Percentiles rank a stretch among this genome's conserved stretches.
phyloP scores from a whole-genome alignment of 1,140 invertebrate genomes.

The Apis laboriosa region DNA sequence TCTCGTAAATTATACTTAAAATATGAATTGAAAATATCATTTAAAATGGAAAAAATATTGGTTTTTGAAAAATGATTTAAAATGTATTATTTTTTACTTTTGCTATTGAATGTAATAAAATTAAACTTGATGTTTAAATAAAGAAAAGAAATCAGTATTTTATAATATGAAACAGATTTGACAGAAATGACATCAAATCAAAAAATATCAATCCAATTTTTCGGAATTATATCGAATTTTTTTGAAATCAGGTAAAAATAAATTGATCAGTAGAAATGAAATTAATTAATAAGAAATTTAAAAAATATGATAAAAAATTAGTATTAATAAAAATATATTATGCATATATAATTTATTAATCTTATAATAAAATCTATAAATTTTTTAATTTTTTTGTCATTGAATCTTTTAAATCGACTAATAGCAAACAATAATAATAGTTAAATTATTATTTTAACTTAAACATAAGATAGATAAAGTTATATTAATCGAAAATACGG shows the following conservation, averaged over 20 bases:
- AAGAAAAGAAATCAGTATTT: neutral
- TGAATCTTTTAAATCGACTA: neutral
- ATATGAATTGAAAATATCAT: neutral
- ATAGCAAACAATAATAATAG: too few species aligned
- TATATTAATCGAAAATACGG: neutral
- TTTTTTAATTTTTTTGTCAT: neutral
- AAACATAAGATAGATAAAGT: neutral
- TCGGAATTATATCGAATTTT: too few species aligned
- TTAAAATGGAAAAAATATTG: neutral
- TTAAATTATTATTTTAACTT: too few species aligned
- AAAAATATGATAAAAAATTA: neutral
- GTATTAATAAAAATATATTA: neutral
- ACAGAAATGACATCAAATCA: neutral
- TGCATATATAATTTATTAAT: neutral
- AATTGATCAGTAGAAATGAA: too few species aligned
- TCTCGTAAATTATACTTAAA: slow-evolving; percentile 6
- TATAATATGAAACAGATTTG: too few species aligned
- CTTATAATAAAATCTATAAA: neutral
- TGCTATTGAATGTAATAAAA: neutral
- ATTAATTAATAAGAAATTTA: neutral
- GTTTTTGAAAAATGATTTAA: too few species aligned
- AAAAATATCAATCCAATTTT: neutral
- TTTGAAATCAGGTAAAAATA: too few species aligned
- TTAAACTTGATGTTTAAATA: neutral
- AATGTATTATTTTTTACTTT: neutral